These are phyloP conservation scores for Sciurus carolinensis DNA, from an alignment of 2,797 vertebrate species.

Conservation along the genomic window DNA sequence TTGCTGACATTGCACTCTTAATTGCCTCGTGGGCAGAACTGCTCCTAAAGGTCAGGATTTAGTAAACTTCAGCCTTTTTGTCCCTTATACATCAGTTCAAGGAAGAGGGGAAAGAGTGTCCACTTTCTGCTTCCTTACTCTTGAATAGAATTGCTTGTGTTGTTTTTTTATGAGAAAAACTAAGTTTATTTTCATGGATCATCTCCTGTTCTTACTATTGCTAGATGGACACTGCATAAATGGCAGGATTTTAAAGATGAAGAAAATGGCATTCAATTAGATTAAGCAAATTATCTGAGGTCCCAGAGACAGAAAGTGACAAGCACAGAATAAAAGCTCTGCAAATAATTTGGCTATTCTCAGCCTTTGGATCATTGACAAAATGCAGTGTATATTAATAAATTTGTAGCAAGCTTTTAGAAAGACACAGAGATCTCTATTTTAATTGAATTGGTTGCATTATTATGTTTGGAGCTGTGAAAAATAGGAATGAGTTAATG, in stretches of 20 bases:
- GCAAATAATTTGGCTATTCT: not conserved
- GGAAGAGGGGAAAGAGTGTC: not conserved
- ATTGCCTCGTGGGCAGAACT: not conserved
- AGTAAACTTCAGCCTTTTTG: not conserved
- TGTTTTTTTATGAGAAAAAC: not conserved
- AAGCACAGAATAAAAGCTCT: not conserved
- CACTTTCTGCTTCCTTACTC: not conserved
- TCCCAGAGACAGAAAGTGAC: not conserved
- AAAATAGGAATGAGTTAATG: not conserved
- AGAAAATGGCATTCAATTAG: not conserved
- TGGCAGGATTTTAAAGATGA: conserved; percentile 34
- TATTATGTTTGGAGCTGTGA: not conserved
- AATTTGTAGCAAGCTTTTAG: not conserved
- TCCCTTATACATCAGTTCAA: not conserved
- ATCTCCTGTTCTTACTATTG: not conserved
- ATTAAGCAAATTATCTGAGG: not conserved
- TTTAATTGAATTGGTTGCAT: not conserved
- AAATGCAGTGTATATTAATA: not conserved
- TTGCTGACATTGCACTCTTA: not conserved
- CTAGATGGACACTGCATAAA: not conserved
- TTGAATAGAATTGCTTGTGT: not conserved
- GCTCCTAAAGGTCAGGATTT: not conserved
- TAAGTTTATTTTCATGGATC: not conserved
- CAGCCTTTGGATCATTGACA: not conserved
- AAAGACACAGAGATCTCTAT: not conserved